Evolutionary conservation across 2,797 vertebrate genomes (phyloP).

Genomic region (Paedocypris micromegethes): DNA sequence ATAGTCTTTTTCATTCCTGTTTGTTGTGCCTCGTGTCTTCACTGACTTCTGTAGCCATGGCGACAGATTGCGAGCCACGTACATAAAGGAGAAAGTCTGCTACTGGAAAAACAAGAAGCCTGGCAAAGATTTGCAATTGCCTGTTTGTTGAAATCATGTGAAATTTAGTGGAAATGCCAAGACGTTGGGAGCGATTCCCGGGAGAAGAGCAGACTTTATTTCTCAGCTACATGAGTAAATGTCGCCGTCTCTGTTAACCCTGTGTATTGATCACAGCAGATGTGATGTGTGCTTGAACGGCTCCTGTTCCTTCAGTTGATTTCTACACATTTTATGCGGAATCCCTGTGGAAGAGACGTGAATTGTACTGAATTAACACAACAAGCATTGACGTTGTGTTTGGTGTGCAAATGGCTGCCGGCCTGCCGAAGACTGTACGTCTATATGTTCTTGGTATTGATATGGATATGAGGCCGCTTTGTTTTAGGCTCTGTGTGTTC

Average conservation of each 20-base stretch:
- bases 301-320: slow-evolving; percentile 2
- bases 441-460: slow-evolving; percentile 1
- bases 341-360: slow-evolving; percentile 14
- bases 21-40: background rate
- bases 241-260: too few relatives aligned
- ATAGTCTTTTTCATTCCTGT: background rate
- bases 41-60: slow-evolving; percentile 27
- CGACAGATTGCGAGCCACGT: slow-evolving; percentile 21
- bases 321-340: background rate
- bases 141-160: too few relatives aligned
- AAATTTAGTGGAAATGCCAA: too few relatives aligned
- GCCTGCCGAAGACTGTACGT: slow-evolving; percentile 18
- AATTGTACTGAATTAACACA: slow-evolving; percentile 22
- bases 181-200: too few relatives aligned
- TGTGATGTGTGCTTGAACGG: background rate
- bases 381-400: slow-evolving; percentile 35
- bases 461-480: background rate
- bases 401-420: slow-evolving; percentile 38
- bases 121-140: background rate
- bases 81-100: slow-evolving; percentile 6
- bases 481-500: slow-evolving; percentile 2
- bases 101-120: background rate
- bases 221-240: too few relatives aligned
- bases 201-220: too few relatives aligned
- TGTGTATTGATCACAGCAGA: background rate